Evolutionary conservation across 2,797 vertebrate genomes (phyloP).

Genomic region (Danio kyathit): DNA sequence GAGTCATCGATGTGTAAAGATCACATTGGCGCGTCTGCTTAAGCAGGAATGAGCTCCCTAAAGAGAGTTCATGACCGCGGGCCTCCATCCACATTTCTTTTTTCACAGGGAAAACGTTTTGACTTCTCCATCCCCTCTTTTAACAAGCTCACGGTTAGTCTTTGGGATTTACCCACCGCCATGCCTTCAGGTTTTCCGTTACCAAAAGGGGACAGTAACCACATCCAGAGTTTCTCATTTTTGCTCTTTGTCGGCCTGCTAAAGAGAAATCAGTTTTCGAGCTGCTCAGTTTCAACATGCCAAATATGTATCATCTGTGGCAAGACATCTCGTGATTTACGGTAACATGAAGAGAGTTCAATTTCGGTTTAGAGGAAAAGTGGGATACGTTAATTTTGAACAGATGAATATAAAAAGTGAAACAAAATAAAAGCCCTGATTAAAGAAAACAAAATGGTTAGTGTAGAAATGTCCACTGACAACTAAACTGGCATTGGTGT

Average conservation of each 20-base stretch:
- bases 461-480: neutral
- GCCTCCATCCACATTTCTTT: constrained; percentile 70
- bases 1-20: constrained; percentile 71
- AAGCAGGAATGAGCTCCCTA: constrained; percentile 74
- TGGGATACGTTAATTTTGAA: constrained; percentile 10
- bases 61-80: constrained; percentile 75
- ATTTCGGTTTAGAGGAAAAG: constrained; percentile 25
- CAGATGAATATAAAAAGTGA: constrained; percentile 36
- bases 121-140: constrained; percentile 72
- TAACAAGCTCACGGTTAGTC: constrained; percentile 72
- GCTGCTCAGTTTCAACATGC: constrained; percentile 67
- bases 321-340: constrained; percentile 54
- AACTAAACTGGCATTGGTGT: neutral
- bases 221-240: constrained; percentile 66
- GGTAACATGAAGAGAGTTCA: constrained; percentile 31
- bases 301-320: constrained; percentile 46
- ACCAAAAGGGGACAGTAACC: constrained; percentile 65
- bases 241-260: constrained; percentile 55
- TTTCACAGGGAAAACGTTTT: constrained; percentile 53
- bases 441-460: constrained; percentile 27
- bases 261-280: constrained; percentile 67
- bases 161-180: constrained; percentile 72
- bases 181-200: constrained; percentile 70
- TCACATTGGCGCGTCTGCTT: constrained; percentile 73
- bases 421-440: constrained; percentile 22